Base-by-base conservation (phyloP, 2,797 vertebrate genomes). In the Acrocephalus scirpaceus region DNA sequence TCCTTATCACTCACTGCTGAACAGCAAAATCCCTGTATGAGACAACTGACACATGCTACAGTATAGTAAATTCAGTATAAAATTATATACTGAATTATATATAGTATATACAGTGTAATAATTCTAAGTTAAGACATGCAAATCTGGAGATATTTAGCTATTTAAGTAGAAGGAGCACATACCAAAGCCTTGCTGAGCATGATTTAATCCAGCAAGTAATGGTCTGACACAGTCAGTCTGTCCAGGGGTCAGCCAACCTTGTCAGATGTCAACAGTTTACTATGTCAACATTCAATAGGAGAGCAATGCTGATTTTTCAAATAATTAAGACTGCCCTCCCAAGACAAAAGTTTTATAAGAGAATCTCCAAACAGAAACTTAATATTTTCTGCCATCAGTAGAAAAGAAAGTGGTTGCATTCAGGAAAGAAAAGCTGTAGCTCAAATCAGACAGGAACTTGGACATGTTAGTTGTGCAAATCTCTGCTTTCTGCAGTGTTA, bases 391-490 rank as follows among this genome's bases (percentile, higher is more conserved):
- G 64, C 76, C 56, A 87, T 84, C 44, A 64, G 21, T 64, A 66
- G 57, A 90, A 93, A 86, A 86, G 36, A 93, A 94, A 93, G 88
- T 34, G 12, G 26, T 66, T 78, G 86, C 67, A 76, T 82, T 94
- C 64, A 84, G 77, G 86, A 93, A 90, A 83, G 69, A 48, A 90
- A 95, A 84, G 80, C 38, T 90, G 73, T 95, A 96, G 94, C 77
- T 96, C 96, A 95, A 81, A 90, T 92, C 44, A 64, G 87, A 82
- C 80, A 82, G 80, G 83, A 90, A 92, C 67, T 93, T 93, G 93
- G 92, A 84, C 19, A 29, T 13, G 32, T 32, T 72, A 84, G n/a
- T 64, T 93, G 67, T 79, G 74, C 88, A 95, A 90, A 95, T 87
- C 80, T 69, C 90, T 85, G 51, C 48, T 79, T 92, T 92, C 86